Evolutionary conservation across 2,888 invertebrate genomes (phyloP).

Genomic region (Caenorhabditis sinica): DNA sequence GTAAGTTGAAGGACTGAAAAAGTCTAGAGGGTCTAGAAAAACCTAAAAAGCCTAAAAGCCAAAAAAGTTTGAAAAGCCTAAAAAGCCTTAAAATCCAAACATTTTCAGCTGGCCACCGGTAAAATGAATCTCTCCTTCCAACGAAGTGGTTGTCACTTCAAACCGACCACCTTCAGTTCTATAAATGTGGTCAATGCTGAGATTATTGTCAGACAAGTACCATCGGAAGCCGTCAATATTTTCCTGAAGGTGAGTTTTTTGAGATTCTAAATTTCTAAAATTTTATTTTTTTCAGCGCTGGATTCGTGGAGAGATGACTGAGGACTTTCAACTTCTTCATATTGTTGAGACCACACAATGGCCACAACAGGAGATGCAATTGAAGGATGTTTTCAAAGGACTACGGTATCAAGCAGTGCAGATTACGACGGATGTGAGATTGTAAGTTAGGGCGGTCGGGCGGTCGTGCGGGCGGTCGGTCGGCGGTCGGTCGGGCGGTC

Average conservation of each 20-base stretch:
- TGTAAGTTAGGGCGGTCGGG: slow-evolving; percentile 19
- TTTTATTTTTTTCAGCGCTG: slow-evolving; percentile 26
- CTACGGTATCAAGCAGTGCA: slow-evolving; percentile 21
- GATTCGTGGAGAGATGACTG: slow-evolving; percentile 36
- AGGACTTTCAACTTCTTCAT: slow-evolving; percentile 27
- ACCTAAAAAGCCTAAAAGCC: too few species aligned
- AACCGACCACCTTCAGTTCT: not conserved
- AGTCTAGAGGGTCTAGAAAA: too few species aligned
- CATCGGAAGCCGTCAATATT: slow-evolving; percentile 29
- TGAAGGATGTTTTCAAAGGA: slow-evolving; percentile 18
- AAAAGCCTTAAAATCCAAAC: not conserved
- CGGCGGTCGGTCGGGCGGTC: too few species aligned
- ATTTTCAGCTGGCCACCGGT: slow-evolving; percentile 31
- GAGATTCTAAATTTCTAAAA: not conserved
- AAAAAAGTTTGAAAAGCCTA: not conserved
- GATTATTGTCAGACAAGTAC: slow-evolving; percentile 21
- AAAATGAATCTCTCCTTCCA: slow-evolving; percentile 30
- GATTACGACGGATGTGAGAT: slow-evolving; percentile 25
- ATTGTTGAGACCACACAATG: slow-evolving; percentile 40
- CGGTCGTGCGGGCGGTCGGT: too few species aligned
- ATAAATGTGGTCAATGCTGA: slow-evolving; percentile 3
- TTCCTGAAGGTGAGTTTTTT: slow-evolving; percentile 32
- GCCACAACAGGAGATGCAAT: slow-evolving; percentile 18
- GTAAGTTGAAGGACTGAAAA: slow-evolving; percentile 20
- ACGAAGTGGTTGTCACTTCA: slow-evolving; percentile 17